Evolutionary conservation across 2,888 invertebrate species (phyloP), one percentile per base, ranked within the genome.

Genomic region (Coremacera marginata): DNA sequence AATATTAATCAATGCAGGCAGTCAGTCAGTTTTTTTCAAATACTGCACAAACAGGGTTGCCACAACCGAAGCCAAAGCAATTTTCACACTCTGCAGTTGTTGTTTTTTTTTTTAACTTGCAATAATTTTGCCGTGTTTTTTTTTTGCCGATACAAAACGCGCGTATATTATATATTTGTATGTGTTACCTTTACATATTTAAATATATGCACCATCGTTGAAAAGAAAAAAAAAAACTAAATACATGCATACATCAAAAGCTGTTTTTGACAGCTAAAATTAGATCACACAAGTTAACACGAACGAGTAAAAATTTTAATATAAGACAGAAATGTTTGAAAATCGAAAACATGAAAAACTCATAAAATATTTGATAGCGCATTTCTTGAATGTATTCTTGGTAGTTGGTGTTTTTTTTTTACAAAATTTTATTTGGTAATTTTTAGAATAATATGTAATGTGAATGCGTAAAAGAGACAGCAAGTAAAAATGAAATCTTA

Each of bases 331-430:
- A 63, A 62, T 31, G 16, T 44, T 11, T 19, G 60, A 72, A 62
- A 25, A 25, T 37, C n/a, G 31, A 34, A 52, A 44, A 70, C 25
- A 65, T 31, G 74, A 74, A 67, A 72, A 73, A 65, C 55, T 74
- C 74, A 67, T 74, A 65, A 74, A 74, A 67, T 67, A 67, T 74
- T 65, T 65, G 55, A 19, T 73, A 14, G 34, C 68, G 27, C 22
- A 34, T 74, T 65, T 34, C 11, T 27, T 65, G 4, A 1, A 11
- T 60, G 37, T 60, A 55, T 52, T 65, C 67, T 74, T 74, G 65
- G 51, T 27, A 11, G 72, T 19, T 27, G 11, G 22, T 60, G 27
- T 51, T n/a, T 16, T 5, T 49, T 34, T 34, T 62, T 51, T 16
- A 65, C 14, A 65, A 65, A 7, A 63, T 74, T 52, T 65, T 55